Percentiles rank a stretch among this genome's conserved stretches.
Conservation (phyloP, 2,888 invertebrate species). For the Ornithoptera alexandrae region DNA sequence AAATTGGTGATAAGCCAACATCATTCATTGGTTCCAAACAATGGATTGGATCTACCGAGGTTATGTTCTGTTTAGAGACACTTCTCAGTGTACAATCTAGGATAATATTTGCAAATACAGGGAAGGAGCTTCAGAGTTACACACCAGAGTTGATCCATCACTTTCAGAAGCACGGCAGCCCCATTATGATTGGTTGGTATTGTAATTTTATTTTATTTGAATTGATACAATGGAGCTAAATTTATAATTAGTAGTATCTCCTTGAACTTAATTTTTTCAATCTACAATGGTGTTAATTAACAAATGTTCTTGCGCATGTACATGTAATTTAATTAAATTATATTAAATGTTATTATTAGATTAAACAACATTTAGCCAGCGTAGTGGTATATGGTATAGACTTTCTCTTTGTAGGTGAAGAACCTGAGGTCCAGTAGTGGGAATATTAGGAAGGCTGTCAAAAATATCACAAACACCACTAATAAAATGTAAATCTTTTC, state of each 20-base stretch:
- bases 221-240: too few relatives aligned
- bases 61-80: constrained; percentile 93
- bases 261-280: too few relatives aligned
- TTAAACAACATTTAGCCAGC: too few relatives aligned
- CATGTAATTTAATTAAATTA: too few relatives aligned
- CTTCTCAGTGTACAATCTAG: constrained; percentile 87
- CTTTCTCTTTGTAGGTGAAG: too few relatives aligned
- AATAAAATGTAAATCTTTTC: constrained; percentile 5
- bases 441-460: not conserved
- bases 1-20: constrained; percentile 94
- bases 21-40: constrained; percentile 93
- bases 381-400: too few relatives aligned
- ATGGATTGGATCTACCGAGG: constrained; percentile 99
- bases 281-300: too few relatives aligned
- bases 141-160: constrained; percentile 92
- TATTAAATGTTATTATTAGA: too few relatives aligned
- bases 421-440: too few relatives aligned
- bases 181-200: constrained; percentile 96
- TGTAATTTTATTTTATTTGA: not conserved
- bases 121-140: constrained; percentile 88
- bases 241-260: too few relatives aligned
- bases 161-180: constrained; percentile 95
- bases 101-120: constrained; percentile 91
- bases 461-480: not conserved
- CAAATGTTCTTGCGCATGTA: too few relatives aligned